phyloP scores from a whole-genome alignment of 2,113 vertebrate species.

The Ahaetulla prasina region DNA sequence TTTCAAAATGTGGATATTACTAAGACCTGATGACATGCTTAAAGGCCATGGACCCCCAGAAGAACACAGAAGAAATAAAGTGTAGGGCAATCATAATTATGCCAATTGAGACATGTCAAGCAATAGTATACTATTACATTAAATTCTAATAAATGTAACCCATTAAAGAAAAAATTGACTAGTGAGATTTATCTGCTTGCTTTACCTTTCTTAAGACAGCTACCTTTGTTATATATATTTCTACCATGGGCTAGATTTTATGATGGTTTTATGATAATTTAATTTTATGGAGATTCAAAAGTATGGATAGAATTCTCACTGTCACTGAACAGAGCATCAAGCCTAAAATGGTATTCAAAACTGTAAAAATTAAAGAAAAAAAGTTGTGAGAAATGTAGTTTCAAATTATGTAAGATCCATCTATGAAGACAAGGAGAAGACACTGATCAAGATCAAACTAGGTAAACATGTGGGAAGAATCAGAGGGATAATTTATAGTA shows the following conservation, averaged over 20 bases:
- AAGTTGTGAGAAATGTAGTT: background rate
- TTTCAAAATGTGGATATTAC: background rate
- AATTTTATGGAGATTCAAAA: background rate
- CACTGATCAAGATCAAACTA: background rate
- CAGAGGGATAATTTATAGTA: background rate
- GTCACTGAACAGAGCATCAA: background rate
- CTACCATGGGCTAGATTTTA: background rate
- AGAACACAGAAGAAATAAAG: background rate
- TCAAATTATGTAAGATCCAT: background rate
- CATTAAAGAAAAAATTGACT: background rate
- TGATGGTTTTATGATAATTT: background rate
- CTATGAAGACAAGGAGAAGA: background rate
- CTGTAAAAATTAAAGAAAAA: background rate
- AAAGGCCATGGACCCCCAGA: too few relatives aligned
- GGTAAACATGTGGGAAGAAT: background rate
- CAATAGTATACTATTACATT: background rate
- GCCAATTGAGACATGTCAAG: background rate
- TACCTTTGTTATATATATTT: background rate
- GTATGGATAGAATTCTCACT: background rate
- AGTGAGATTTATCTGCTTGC: background rate
- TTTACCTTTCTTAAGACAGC: background rate
- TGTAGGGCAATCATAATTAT: background rate
- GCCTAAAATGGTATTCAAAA: background rate
- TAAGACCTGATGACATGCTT: background rate
- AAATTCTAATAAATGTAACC: background rate